Conservation (phyloP, 2,113 vertebrate species). For the Otus sunia region DNA sequence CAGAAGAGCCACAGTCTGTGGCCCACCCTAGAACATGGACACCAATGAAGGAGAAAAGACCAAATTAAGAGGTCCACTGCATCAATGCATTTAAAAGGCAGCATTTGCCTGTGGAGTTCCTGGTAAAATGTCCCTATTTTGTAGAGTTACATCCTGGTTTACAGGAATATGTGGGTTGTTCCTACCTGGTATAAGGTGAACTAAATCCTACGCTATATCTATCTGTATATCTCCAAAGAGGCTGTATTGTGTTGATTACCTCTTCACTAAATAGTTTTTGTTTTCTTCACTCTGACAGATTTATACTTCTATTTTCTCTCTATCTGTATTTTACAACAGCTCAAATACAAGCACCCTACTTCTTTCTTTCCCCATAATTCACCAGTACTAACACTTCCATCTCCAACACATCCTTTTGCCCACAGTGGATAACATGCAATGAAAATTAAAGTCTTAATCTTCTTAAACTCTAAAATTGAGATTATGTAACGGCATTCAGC, state of each 20-base stretch:
- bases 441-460: neutral
- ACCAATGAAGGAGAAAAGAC: neutral
- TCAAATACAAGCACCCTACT: neutral
- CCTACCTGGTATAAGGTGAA: accelerated
- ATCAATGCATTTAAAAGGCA: neutral
- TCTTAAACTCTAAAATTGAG: neutral
- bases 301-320: neutral
- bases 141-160: neutral
- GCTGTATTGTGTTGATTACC: neutral
- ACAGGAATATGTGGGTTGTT: neutral
- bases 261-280: neutral
- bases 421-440: neutral
- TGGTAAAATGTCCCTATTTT: neutral
- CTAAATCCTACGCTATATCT: neutral
- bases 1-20: neutral
- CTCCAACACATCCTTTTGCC: neutral
- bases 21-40: neutral
- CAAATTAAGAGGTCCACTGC: neutral
- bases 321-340: neutral
- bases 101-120: neutral
- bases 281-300: neutral
- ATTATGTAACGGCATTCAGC: neutral
- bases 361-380: neutral
- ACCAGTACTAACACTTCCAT: neutral
- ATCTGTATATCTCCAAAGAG: neutral